Conservation (phyloP, 2,888 invertebrate species). For the Anthrax anthrax region DNA sequence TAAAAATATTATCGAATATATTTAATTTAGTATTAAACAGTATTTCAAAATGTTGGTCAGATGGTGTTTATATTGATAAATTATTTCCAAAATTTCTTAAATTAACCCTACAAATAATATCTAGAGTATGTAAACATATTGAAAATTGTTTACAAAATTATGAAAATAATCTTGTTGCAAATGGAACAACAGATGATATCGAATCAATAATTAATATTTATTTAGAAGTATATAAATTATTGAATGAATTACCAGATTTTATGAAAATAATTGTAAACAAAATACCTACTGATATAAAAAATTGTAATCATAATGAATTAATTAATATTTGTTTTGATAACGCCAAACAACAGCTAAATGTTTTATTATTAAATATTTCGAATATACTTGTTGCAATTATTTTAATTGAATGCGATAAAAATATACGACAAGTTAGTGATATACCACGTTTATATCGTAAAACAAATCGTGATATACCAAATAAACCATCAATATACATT, state of each 20-base stretch:
- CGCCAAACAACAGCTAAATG: slow-evolving; percentile 1
- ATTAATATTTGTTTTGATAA: slow-evolving; percentile 5
- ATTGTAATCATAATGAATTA: background rate
- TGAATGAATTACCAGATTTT: slow-evolving; percentile 3
- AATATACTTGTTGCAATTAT: slow-evolving; percentile 32
- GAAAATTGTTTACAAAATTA: slow-evolving; percentile 17
- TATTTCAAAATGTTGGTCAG: slow-evolving; percentile 54
- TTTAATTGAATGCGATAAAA: slow-evolving; percentile 37
- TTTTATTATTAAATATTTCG: slow-evolving; percentile 20
- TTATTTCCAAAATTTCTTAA: slow-evolving; percentile 79
- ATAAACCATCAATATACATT: slow-evolving; percentile 61
- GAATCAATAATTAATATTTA: slow-evolving; percentile 6
- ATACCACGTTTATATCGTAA: slow-evolving; percentile 85
- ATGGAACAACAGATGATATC: background rate
- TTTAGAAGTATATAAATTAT: slow-evolving; percentile 7
- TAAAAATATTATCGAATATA: background rate
- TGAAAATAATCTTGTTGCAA: background rate
- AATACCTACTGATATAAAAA: slow-evolving; percentile 2
- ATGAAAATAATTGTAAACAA: slow-evolving; percentile 1
- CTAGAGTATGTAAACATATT: slow-evolving; percentile 67
- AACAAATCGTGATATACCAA: slow-evolving; percentile 78
- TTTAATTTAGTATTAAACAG: slow-evolving; percentile 39
- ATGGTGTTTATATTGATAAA: slow-evolving; percentile 64
- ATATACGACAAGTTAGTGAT: slow-evolving; percentile 73
- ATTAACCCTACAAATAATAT: slow-evolving; percentile 66